Evolutionary conservation across 2,797 vertebrate species (phyloP), one percentile per base, ranked within the genome.

Genomic region (Coccyzus lansbergi): DNA sequence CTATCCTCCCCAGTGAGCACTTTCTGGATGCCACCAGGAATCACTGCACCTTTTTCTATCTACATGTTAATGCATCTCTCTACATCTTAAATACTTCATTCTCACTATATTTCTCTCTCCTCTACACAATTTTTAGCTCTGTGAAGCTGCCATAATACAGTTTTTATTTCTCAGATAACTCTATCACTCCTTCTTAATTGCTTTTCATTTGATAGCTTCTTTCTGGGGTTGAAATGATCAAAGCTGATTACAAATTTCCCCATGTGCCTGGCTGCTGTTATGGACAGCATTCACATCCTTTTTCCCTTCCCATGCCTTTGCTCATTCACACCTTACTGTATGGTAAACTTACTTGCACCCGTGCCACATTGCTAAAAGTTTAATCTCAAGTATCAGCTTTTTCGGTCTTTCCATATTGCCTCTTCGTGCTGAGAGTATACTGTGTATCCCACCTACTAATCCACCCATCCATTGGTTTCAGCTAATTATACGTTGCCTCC

Each of bases 21-120:
- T 92, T 83, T 83, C 69, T 79, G 85, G 58, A 85, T 92, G 87
- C 89, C 93, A 80, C 63, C 80, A 93, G 80, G 75, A 96, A 86
- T 82, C 69, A 71, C 79, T 63, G 44, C 28, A 65, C 90, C 56
- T 59, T 48, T 68, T 82, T 84, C 85, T 62, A 70, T 88, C 93
- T 94, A 46, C 92, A 55, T 79, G 42, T 55, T 90, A 92, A 89
- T 90, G 60, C 63, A 63, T 64, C 34, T 52, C 44, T 78, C 87
- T 92, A 52, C 80, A 86, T 46, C 80, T 91, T 63, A 74, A 90
- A 84, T 70, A 86, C 72, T 62, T 89, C 86, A 49, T 68, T 83
- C 44, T 88, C 28, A 17, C 48, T 71, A 0, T 33, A 46, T 75
- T 90, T 89, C 55, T 78, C 51, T 28, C 51, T 88, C 46, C 16